phyloP scores from a whole-genome alignment of 1,140 invertebrate species.

The Formica selysi region DNA sequence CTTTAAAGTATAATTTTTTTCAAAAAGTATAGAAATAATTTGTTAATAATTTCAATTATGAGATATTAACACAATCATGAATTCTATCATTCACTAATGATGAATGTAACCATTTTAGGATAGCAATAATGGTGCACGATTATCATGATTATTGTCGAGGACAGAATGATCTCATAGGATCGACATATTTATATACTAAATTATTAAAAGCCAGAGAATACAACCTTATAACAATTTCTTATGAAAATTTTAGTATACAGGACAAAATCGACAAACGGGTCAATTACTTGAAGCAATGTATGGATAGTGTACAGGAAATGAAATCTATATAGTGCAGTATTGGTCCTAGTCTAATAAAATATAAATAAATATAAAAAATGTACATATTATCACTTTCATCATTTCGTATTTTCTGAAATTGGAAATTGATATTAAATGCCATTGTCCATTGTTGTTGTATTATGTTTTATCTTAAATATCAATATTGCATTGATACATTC shows the following conservation, averaged over 20 bases:
- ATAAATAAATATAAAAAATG: slow-evolving; percentile 39
- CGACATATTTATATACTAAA: slow-evolving; percentile 32
- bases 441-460: neutral
- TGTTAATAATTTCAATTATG: neutral
- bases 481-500: neutral
- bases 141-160: slow-evolving; percentile 49
- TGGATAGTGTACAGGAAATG: slow-evolving; percentile 19
- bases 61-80: neutral
- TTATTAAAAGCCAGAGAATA: slow-evolving; percentile 50
- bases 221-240: slow-evolving; percentile 25
- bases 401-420: neutral
- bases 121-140: slow-evolving; percentile 43
- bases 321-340: slow-evolving; percentile 15
- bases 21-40: neutral
- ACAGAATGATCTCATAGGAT: slow-evolving; percentile 32
- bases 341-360: slow-evolving; percentile 27
- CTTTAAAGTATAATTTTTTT: neutral
- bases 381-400: neutral
- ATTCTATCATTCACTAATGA: neutral
- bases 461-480: slow-evolving; percentile 10
- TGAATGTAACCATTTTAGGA: slow-evolving; percentile 13
- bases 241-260: slow-evolving; percentile 39
- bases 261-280: slow-evolving; percentile 26
- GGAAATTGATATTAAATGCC: slow-evolving; percentile 28
- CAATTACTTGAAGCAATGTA: slow-evolving; percentile 17